Evolutionary conservation across 2,113 vertebrate species (phyloP), one percentile per base, ranked within the genome.

Genomic region (Lontra canadensis): DNA sequence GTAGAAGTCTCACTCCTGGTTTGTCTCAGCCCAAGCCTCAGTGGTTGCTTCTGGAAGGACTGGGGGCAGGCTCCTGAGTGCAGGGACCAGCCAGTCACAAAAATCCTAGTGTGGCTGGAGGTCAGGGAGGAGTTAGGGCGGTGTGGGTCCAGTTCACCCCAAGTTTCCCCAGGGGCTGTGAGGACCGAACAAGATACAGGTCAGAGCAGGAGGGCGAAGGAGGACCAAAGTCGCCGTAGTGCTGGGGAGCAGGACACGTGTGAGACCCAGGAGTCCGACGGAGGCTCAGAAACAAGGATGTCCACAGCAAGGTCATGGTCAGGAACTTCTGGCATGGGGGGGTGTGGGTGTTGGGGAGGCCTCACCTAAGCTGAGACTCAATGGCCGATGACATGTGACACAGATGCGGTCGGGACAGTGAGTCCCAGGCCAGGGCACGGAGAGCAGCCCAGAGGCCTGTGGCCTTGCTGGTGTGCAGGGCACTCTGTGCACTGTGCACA

Each of bases 241-340:
- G 14, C 18, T 11, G 0, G 0, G 14, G 36, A 73, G 13, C 1
- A 0, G 39, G 52, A 42, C 9, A 26, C 21, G 13, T 10, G 7
- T 12, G 29, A 76, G 55, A 11, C 55, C 34, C 1, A 0, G 3
- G 6, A 20, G 74, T 20, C 81, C 20, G 6, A 21, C 3, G 0
- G 55, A 36, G 9, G 11, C 3, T 78, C 26, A 1, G 52, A 78
- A 88, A 8, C 12, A 34, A 81, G 71, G 10, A 2, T 9, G 4
- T 47, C 13, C 4, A 39, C 10, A 14, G 6, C 26, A 10, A 29
- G n/a, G 31, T 34, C n/a, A 13, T 0, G 4, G 55, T 7, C 55
- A 23, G 88, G 36, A 67, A 15, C 88, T 79, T 34, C 73, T 14
- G 57, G 42, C 42, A 29, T 10, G 3, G 39, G 42, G 20, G 42